These are phyloP conservation scores for Strix uralensis DNA, from an alignment of 2,113 vertebrate species.

Conservation along the genomic window DNA sequence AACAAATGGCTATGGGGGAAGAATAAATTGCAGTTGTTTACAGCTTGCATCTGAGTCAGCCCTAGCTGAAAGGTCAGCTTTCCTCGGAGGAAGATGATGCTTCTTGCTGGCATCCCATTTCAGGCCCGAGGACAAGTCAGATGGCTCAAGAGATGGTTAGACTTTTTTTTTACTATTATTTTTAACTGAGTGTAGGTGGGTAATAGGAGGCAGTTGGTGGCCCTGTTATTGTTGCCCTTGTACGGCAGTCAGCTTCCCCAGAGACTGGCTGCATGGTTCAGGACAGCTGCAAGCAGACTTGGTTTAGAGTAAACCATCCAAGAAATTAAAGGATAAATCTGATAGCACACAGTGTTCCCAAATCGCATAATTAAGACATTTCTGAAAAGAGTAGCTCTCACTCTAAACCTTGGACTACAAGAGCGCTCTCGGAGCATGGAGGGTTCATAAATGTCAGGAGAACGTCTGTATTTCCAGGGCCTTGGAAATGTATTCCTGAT, in stretches of 20 bases:
- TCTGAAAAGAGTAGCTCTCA: neutral
- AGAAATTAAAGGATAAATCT: neutral
- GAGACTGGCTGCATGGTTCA: neutral
- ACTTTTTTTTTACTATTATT: slow-evolving; percentile 3
- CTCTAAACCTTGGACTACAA: neutral
- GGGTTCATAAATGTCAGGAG: neutral
- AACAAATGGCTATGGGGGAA: neutral
- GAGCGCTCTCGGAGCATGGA: neutral
- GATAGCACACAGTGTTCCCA: neutral
- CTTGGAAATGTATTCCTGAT: neutral
- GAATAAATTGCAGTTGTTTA: slow-evolving; percentile 24
- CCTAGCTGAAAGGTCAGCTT: slow-evolving; percentile 6
- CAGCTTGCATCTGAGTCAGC: neutral
- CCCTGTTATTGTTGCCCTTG: neutral
- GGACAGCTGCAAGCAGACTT: neutral
- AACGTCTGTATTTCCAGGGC: neutral
- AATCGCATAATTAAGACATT: neutral
- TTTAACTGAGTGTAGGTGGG: slow-evolving; percentile 29
- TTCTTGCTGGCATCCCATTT: neutral
- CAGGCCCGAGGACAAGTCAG: slow-evolving; percentile 5
- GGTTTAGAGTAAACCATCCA: neutral
- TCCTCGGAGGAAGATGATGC: neutral
- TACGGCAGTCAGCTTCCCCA: neutral
- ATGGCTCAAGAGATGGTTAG: neutral
- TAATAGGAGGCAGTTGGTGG: neutral